Evolutionary conservation across 2,797 vertebrate species (phyloP).

Genomic region (Poliocrania exsul): DNA sequence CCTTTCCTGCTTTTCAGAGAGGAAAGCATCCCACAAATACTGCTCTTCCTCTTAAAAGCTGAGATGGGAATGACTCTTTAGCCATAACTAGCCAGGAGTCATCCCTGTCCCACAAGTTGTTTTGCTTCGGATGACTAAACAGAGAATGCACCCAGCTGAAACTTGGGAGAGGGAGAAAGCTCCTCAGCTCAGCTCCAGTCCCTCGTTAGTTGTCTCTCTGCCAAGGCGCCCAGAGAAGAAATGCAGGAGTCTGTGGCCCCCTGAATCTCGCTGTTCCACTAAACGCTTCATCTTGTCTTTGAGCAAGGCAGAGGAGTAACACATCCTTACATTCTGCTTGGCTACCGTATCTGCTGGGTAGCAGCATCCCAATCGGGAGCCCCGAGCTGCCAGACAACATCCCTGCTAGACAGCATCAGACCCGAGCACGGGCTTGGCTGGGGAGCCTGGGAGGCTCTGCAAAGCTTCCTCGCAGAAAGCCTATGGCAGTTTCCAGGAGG

Average conservation of each 20-base stretch:
- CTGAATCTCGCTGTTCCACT: neutral
- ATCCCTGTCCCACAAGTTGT: constrained; percentile 52
- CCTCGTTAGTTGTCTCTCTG: neutral
- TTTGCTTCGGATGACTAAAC: constrained; percentile 21
- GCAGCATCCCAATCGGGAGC: constrained; percentile 21
- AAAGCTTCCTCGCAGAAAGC: neutral
- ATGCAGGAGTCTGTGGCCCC: neutral
- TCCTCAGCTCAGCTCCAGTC: neutral
- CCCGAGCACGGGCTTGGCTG: neutral
- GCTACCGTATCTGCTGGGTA: neutral
- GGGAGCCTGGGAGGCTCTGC: neutral
- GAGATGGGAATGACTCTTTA: neutral
- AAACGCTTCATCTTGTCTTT: neutral
- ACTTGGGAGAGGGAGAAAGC: constrained; percentile 41
- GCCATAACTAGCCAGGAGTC: neutral
- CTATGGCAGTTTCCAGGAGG: neutral
- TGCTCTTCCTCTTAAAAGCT: neutral
- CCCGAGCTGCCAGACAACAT: constrained; percentile 22
- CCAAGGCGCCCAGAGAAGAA: neutral
- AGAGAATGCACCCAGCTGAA: constrained; percentile 27
- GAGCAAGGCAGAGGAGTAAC: neutral
- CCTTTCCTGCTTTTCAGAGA: constrained; percentile 19
- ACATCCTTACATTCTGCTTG: neutral
- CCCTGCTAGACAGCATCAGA: constrained; percentile 19
- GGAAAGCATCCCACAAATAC: neutral